Conservation (phyloP, 2,797 vertebrate genomes). For the Serranus cabrilla region DNA sequence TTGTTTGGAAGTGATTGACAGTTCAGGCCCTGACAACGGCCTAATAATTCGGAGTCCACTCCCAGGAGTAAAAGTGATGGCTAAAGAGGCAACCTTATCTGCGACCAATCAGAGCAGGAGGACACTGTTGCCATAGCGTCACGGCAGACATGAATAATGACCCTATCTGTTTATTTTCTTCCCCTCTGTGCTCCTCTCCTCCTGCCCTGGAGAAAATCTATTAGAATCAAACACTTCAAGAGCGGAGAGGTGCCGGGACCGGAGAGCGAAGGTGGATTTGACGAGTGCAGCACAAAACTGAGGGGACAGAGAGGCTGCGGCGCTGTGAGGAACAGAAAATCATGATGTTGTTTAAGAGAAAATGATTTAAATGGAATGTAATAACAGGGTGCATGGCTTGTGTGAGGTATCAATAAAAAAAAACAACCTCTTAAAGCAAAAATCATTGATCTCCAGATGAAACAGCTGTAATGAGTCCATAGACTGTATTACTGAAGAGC, state of each 20-base stretch:
- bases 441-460: too few species aligned
- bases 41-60: constrained; percentile 63
- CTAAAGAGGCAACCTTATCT: constrained; percentile 76
- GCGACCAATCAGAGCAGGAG: constrained; percentile 77
- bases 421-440: constrained; percentile 4
- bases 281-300: constrained; percentile 7
- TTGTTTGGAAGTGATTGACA: constrained; percentile 64
- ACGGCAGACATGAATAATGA: constrained; percentile 81
- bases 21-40: constrained; percentile 53
- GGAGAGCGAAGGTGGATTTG: constrained; percentile 42
- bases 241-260: constrained; percentile 50
- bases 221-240: constrained; percentile 75
- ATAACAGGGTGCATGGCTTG: constrained; percentile 7
- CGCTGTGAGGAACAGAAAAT: constrained; percentile 3
- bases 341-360: constrained; percentile 4
- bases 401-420: neutral
- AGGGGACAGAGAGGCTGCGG: constrained; percentile 18
- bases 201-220: constrained; percentile 65
- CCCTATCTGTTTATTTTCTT: constrained; percentile 79
- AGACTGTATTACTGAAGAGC: too few species aligned
- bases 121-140: constrained; percentile 83
- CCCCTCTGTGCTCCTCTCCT: constrained; percentile 56
- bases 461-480: too few species aligned
- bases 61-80: constrained; percentile 60
- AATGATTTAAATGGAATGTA: neutral